Evolutionary conservation across 2,113 vertebrate species (phyloP).

Genomic region (Epinephelus cyanopodus): DNA sequence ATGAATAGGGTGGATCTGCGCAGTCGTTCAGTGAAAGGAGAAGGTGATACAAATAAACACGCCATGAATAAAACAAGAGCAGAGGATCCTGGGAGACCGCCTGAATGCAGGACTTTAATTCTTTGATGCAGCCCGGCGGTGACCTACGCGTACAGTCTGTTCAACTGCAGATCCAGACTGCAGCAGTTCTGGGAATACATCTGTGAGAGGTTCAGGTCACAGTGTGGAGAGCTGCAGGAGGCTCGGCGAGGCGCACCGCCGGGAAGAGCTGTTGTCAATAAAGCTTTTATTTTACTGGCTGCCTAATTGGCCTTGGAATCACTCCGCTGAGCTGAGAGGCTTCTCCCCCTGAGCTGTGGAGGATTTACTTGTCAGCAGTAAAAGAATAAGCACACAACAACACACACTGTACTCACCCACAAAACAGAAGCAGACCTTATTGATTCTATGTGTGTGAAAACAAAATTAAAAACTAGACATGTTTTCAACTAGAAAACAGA

Average conservation of each 20-base stretch:
- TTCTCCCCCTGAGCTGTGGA: conserved; percentile 14
- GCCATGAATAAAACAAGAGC: conserved; percentile 64
- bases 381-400: conserved; percentile 1
- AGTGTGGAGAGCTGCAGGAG: neutral
- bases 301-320: conserved; percentile 63
- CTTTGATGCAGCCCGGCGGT: neutral
- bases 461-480: neutral
- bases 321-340: conserved; percentile 8
- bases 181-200: conserved; percentile 5
- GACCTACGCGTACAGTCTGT: neutral
- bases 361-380: conserved; percentile 34
- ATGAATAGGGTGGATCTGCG: conserved; percentile 41
- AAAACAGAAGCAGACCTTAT: neutral
- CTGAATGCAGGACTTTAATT: neutral
- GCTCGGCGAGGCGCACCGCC: neutral
- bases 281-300: conserved; percentile 61
- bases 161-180: conserved; percentile 13
- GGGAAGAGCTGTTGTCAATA: conserved; percentile 46
- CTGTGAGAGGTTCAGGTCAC: conserved; percentile 4
- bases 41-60: conserved; percentile 41
- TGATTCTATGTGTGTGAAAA: neutral
- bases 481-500: neutral
- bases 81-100: conserved; percentile 34
- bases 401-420: too few relatives aligned
- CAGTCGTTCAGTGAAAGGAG: conserved; percentile 16